Evolutionary conservation across 2,888 invertebrate genomes (phyloP), one percentile per base, ranked within the genome.

Genomic region (Plemyria rubiginata): DNA sequence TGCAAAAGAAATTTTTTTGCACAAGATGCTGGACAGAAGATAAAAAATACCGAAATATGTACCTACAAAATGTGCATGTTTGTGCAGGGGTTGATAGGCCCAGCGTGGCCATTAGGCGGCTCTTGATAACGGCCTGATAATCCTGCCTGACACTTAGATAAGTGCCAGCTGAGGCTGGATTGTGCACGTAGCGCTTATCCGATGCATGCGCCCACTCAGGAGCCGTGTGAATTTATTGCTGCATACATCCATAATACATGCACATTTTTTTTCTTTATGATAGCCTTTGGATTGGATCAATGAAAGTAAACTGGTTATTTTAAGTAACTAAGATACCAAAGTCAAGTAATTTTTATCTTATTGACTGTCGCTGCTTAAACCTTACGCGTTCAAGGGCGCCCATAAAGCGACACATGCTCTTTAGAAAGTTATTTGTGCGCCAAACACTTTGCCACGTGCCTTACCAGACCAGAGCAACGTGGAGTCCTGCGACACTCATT

Each of bases 391-490:
- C 50, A 46, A 55, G 45, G 38, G 32, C 32, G 46, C 57, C 54
- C 40, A 57, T 62, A 40, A 56, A 28, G 46, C 36, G 46, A 40
- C 41, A 50, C 50, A 50, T 55, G 41, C 38, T 41, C 60, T 61
- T 51, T 61, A 56, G 58, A 65, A 65, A 67, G 62, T 65, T 60
- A 48, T 54, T 57, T 60, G 64, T 59, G 64, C 61, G 56, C 52
- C 29, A 22, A 58, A 43, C 46, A 58, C 40, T 56, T 41, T 28
- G 40, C 52, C 28, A 12, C 46, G 57, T 51, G 51, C n/a, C 22
- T 11, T 28, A 45, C 22, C 58, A 22, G 28, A 45, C 16, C 36
- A 11, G 46, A 3, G 13, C 11, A 38, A 28, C 5, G 28, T 28
- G 22, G n/a, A 11, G n/a, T n/a, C n/a, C n/a, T n/a, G n/a, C n/a